phyloP scores from a whole-genome alignment of 2,797 vertebrate species.

The Onychomys arenicola region DNA sequence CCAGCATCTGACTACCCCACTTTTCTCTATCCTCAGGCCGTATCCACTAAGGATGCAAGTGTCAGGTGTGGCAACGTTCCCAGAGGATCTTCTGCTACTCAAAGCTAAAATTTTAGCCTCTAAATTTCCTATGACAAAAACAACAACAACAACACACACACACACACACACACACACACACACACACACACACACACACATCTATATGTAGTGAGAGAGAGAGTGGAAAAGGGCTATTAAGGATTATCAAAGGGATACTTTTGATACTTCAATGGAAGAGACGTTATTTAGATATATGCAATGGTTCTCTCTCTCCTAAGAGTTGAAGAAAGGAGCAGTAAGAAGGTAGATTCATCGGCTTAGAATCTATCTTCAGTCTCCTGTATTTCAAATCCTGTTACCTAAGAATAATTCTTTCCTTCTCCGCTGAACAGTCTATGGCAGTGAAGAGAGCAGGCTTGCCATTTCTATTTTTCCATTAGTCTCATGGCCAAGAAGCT shows the following conservation, averaged over 20 bases:
- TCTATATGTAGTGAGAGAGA: neutral
- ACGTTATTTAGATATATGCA: neutral
- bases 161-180: neutral
- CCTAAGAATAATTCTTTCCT: neutral
- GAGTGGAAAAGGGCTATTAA: neutral
- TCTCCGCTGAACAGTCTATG: neutral
- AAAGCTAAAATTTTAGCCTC: constrained; percentile 5
- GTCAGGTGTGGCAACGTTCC: neutral
- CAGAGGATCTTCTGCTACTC: constrained; percentile 33
- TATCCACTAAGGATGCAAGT: neutral
- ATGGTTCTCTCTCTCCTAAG: neutral
- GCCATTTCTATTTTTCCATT: constrained; percentile 37
- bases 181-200: constrained; percentile 11
- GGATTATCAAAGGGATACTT: neutral
- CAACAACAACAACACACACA: neutral
- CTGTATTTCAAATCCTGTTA: neutral
- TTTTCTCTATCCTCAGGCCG: neutral
- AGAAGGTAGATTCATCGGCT: neutral
- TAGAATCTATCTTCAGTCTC: neutral
- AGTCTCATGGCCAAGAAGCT: neutral
- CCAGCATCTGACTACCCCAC: neutral
- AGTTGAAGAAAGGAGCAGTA: neutral
- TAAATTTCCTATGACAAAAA: neutral
- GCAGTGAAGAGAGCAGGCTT: neutral
- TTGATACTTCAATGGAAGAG: neutral